These are phyloP conservation scores for Stenopsyche tienmushanensis DNA, from an alignment of 1,140 invertebrate genomes.

Conservation along the genomic window DNA sequence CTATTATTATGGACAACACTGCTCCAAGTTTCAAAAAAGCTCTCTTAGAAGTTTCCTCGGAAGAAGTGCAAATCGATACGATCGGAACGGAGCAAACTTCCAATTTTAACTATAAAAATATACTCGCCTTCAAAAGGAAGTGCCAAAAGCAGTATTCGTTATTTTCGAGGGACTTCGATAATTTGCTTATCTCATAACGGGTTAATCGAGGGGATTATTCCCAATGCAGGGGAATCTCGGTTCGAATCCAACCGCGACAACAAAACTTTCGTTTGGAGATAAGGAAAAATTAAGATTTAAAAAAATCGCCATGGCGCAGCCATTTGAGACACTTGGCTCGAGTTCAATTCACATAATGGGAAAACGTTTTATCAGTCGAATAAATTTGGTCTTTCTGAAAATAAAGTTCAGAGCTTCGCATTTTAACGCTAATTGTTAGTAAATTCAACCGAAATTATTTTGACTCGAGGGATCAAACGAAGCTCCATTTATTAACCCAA, in stretches of 20 bases:
- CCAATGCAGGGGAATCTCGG: not conserved
- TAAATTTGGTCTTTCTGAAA: constrained; percentile 15
- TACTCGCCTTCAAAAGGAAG: not conserved
- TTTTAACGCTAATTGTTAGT: too few species aligned
- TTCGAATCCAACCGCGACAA: not conserved
- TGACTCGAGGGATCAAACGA: too few species aligned
- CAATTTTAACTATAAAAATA: too few species aligned
- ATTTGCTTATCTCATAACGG: not conserved
- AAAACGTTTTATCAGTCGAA: constrained; percentile 12
- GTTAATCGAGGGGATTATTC: not conserved
- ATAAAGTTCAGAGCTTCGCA: too few species aligned
- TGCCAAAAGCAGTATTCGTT: not conserved
- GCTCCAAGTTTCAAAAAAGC: too few species aligned
- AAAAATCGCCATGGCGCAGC: not conserved
- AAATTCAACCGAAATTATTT: too few species aligned
- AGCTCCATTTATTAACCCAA: too few species aligned
- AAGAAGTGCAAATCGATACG: too few species aligned
- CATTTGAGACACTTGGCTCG: not conserved
- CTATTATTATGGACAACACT: too few species aligned
- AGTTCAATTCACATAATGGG: constrained; percentile 10
- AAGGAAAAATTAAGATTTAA: not conserved
- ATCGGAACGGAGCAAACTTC: too few species aligned
- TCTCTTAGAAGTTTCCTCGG: too few species aligned
- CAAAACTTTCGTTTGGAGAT: not conserved
- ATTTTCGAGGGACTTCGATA: too few species aligned